These are phyloP conservation scores for Gymnocheta viridis DNA, from an alignment of 2,888 invertebrate genomes.

Conservation along the genomic window DNA sequence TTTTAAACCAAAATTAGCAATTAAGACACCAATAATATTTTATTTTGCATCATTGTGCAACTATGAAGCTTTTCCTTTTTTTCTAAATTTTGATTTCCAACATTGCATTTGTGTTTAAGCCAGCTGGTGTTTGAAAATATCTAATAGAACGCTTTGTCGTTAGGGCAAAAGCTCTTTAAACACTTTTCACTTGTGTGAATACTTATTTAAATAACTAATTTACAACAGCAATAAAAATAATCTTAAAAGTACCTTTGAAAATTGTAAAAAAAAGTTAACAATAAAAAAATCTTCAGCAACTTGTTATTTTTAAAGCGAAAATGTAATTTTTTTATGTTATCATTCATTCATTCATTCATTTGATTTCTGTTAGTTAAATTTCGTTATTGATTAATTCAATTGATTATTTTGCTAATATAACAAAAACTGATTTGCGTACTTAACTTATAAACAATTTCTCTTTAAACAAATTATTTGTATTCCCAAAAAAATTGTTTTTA, in stretches of 20 bases:
- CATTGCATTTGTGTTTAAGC: background rate
- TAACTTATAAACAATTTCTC: conserved; percentile 16
- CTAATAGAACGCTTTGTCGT: background rate
- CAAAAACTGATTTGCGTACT: background rate
- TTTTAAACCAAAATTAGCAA: no score
- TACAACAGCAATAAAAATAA: background rate
- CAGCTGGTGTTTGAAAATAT: background rate
- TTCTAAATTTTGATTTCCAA: background rate
- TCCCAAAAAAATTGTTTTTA: conserved; percentile 19
- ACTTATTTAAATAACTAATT: background rate
- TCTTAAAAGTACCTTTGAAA: background rate
- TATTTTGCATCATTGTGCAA: no score
- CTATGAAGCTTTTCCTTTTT: background rate
- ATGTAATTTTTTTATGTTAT: background rate
- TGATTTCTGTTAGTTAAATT: background rate
- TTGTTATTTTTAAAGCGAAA: background rate
- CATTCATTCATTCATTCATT: no score
- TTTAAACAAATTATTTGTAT: conserved; percentile 10
- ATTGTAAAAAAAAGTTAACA: background rate
- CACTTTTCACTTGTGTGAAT: background rate
- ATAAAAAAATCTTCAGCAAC: background rate
- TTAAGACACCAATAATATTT: no score
- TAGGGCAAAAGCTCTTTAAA: background rate
- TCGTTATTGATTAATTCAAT: conserved; percentile 8
- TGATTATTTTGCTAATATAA: conserved; percentile 28